phyloP scores from a whole-genome alignment of 2,797 vertebrate species.

The Pangasius krempfi region DNA sequence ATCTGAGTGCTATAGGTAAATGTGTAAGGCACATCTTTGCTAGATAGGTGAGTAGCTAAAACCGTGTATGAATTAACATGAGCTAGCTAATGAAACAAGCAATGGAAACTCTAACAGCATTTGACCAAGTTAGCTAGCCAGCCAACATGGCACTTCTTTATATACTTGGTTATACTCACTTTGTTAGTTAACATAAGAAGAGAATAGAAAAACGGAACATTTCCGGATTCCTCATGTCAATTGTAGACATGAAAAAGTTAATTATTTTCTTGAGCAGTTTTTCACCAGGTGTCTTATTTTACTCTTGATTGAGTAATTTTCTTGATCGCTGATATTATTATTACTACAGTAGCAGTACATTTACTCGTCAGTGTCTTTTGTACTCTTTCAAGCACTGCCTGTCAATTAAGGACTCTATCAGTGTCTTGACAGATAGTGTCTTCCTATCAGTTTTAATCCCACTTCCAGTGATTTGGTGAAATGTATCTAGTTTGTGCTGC shows the following conservation, averaged over 20 bases:
- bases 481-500: neutral
- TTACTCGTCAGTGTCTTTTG: neutral
- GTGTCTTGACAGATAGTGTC: neutral
- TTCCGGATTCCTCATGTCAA: too few species aligned
- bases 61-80: neutral
- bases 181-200: neutral
- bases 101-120: neutral
- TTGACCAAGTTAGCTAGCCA: neutral
- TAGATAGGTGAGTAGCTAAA: neutral
- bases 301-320: neutral
- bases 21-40: neutral
- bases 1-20: neutral
- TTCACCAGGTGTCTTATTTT: neutral
- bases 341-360: neutral
- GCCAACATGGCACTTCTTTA: neutral
- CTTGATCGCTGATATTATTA: neutral
- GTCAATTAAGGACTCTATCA: neutral
- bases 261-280: neutral
- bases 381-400: neutral
- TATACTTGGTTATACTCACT: neutral
- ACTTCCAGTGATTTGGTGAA: neutral
- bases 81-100: neutral
- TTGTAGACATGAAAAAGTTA: neutral
- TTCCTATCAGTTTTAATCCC: neutral
- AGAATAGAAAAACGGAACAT: neutral